These are phyloP conservation scores for Valencia hispanica DNA, from an alignment of 2,797 vertebrate species.

Conservation along the genomic window DNA sequence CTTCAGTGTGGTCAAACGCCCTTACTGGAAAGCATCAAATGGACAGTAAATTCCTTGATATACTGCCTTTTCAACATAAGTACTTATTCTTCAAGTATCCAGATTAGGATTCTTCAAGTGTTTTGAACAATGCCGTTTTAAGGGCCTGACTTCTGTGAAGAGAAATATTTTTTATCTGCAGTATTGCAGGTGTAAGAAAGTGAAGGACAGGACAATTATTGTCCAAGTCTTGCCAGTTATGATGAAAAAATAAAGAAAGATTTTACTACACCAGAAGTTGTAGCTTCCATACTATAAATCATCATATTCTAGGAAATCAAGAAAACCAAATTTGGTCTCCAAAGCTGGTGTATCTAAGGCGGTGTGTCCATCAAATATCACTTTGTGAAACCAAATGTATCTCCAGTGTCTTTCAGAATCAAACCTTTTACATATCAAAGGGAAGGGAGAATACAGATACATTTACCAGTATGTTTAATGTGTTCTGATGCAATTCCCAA, in stretches of 20 bases:
- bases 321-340: not conserved
- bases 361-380: not conserved
- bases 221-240: too few relatives aligned
- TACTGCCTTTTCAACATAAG: not conserved
- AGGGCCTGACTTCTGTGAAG: not conserved
- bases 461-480: constrained; percentile 1
- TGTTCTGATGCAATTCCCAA: constrained; percentile 7
- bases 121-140: not conserved
- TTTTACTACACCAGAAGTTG: constrained; percentile 5
- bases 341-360: constrained; percentile 17
- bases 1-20: not conserved
- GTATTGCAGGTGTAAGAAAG: too few relatives aligned
- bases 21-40: not conserved
- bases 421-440: constrained; percentile 43
- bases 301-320: not conserved
- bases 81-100: not conserved
- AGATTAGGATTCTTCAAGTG: not conserved
- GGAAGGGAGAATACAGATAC: not conserved
- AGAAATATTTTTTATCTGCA: not conserved
- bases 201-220: too few relatives aligned
- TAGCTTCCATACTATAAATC: constrained; percentile 9
- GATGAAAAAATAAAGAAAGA: not conserved
- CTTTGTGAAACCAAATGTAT: not conserved
- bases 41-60: too few relatives aligned
- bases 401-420: constrained; percentile 11